phyloP scores from a whole-genome alignment of 2,888 invertebrate genomes.

The Harpalus rubripes region DNA sequence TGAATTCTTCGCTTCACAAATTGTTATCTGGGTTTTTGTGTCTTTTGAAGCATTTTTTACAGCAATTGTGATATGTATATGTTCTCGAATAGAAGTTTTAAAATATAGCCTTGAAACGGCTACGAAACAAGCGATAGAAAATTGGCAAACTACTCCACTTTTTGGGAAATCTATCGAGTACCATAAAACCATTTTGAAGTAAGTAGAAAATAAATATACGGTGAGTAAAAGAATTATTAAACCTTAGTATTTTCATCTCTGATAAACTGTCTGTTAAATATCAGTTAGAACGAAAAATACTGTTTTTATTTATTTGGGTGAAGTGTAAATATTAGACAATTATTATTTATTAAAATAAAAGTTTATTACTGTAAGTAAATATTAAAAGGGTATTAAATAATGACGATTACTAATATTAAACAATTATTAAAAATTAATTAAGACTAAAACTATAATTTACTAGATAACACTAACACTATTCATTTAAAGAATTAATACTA shows the following conservation, averaged over 20 bases:
- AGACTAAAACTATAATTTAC: too few relatives aligned
- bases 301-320: too few relatives aligned
- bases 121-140: constrained; percentile 17
- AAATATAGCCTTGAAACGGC: constrained; percentile 13
- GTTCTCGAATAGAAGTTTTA: constrained; percentile 32
- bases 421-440: too few relatives aligned
- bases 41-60: neutral
- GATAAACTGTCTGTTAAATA: too few relatives aligned
- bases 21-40: neutral
- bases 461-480: too few relatives aligned
- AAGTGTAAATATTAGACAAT: too few relatives aligned
- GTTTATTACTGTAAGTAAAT: too few relatives aligned
- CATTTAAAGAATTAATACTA: too few relatives aligned
- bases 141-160: constrained; percentile 9
- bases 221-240: neutral
- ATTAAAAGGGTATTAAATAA: too few relatives aligned
- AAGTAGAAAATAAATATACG: neutral
- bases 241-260: neutral
- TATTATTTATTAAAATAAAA: too few relatives aligned
- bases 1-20: neutral
- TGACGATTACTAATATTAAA: too few relatives aligned
- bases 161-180: constrained; percentile 47
- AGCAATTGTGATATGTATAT: constrained; percentile 27
- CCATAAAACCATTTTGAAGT: constrained; percentile 30
- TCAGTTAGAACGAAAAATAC: too few relatives aligned